phyloP scores from a whole-genome alignment of 2,888 invertebrate species.

The Scaptomyza parva region DNA sequence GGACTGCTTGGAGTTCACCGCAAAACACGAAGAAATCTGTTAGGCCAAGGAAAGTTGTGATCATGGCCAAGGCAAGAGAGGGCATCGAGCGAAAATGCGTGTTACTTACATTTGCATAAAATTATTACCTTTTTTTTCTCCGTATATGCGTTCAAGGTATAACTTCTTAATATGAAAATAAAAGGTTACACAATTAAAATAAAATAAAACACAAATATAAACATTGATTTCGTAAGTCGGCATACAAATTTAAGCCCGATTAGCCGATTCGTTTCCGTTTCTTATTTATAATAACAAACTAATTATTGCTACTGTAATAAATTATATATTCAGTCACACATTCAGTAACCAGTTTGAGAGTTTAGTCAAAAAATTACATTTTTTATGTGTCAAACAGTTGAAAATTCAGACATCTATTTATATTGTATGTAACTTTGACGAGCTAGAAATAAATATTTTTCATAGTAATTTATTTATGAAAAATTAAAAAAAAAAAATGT shows the following conservation, averaged over 20 bases:
- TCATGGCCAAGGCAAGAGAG: too few species aligned
- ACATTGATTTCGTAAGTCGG: too few species aligned
- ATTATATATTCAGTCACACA: constrained; percentile 6
- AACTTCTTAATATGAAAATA: too few species aligned
- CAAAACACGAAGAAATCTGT: too few species aligned
- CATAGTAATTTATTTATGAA: constrained; percentile 15
- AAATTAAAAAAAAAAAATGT: constrained; percentile 30
- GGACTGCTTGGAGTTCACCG: too few species aligned
- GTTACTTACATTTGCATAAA: too few species aligned
- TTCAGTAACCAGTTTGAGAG: not conserved
- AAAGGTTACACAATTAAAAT: too few species aligned
- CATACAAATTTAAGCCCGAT: not conserved
- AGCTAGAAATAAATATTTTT: constrained; percentile 6
- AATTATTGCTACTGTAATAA: not conserved
- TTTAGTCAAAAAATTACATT: not conserved
- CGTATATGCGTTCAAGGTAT: too few species aligned
- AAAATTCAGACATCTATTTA: not conserved
- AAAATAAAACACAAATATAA: too few species aligned
- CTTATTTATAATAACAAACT: constrained; percentile 2
- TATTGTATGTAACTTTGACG: not conserved
- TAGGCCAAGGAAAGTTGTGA: too few species aligned
- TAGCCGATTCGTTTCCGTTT: not conserved
- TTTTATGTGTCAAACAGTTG: not conserved
- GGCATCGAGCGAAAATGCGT: too few species aligned
- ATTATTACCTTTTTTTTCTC: too few species aligned